Conservation (phyloP, 2,797 vertebrate genomes). For the Rhinogobio ventralis region DNA sequence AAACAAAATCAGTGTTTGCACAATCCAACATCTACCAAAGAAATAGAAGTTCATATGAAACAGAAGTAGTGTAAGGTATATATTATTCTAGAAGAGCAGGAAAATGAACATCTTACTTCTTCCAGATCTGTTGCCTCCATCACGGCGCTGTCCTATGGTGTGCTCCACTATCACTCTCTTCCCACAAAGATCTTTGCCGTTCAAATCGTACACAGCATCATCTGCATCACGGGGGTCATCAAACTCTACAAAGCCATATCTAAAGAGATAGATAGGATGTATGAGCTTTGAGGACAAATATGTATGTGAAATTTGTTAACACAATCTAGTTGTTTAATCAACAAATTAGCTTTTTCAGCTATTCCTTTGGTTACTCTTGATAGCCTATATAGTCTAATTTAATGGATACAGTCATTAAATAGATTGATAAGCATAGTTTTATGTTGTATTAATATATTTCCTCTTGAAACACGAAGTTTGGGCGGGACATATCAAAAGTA, state of each 20-base stretch:
- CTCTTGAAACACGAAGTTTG: not conserved
- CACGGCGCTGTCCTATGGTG: slow-evolving; percentile 92
- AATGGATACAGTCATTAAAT: not conserved
- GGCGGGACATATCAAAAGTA: not conserved
- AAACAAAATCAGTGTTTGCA: not conserved
- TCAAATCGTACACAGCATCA: slow-evolving; percentile 96
- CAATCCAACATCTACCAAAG: not conserved
- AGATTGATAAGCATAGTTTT: not conserved
- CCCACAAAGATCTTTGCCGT: slow-evolving; percentile 95
- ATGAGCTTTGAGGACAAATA: not conserved
- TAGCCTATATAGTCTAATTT: not conserved
- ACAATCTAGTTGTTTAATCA: not conserved
- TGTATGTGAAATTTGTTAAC: not conserved
- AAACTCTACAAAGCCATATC: slow-evolving; percentile 97
- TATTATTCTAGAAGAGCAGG: not conserved
- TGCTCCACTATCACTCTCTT: slow-evolving; percentile 97
- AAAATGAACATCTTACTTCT: slow-evolving; percentile 87
- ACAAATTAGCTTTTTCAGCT: not conserved
- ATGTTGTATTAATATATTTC: not conserved
- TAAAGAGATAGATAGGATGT: slow-evolving; percentile 56
- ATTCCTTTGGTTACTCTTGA: not conserved
- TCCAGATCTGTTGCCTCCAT: slow-evolving; percentile 87
- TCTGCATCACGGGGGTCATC: slow-evolving; percentile 96
- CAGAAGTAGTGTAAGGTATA: not conserved
- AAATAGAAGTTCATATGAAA: not conserved